A percentile compares a stretch with the other conserved stretches of the same genome.
These are phyloP conservation scores for Procavia capensis DNA, from an alignment of 2,113 vertebrate genomes.

Conservation along the genomic window DNA sequence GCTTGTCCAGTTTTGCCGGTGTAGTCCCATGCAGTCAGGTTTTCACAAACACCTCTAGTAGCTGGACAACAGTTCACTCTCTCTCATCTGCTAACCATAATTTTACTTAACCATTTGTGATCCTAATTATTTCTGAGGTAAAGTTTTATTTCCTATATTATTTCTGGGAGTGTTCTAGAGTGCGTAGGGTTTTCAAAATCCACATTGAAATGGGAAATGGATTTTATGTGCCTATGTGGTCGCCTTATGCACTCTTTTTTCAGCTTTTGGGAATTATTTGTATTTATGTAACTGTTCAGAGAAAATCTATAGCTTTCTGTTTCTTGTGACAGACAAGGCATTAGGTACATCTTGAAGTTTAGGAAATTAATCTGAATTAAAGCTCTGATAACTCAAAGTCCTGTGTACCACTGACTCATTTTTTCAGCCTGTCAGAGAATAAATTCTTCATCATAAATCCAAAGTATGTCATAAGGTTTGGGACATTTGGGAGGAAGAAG, in stretches of 20 bases:
- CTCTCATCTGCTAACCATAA: not conserved
- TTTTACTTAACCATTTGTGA: not conserved
- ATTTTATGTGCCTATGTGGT: not conserved
- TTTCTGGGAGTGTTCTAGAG: not conserved
- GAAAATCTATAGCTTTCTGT: slow-evolving; percentile 52
- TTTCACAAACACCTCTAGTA: not conserved
- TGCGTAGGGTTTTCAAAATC: slow-evolving; percentile 6
- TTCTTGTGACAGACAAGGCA: slow-evolving; percentile 30
- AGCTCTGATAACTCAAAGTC: slow-evolving; percentile 40
- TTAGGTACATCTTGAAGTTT: slow-evolving; percentile 21
- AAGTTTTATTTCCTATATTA: slow-evolving; percentile 2
- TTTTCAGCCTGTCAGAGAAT: slow-evolving; percentile 1
- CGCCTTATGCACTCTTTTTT: not conserved
- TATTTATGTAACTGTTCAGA: slow-evolving; percentile 51
- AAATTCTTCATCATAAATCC: slow-evolving; percentile 53
- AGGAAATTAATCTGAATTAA: slow-evolving; percentile 68
- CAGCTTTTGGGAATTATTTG: not conserved
- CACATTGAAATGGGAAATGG: not conserved
- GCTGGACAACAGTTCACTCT: not conserved
- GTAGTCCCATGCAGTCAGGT: not conserved
- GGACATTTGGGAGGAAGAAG: not conserved
- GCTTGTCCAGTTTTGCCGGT: not conserved
- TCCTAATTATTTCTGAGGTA: slow-evolving; percentile 35
- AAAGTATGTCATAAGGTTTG: slow-evolving; percentile 37
- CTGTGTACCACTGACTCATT: not conserved